Base-by-base conservation (phyloP, 2,797 vertebrate species). In the Pangasius krempfi region DNA sequence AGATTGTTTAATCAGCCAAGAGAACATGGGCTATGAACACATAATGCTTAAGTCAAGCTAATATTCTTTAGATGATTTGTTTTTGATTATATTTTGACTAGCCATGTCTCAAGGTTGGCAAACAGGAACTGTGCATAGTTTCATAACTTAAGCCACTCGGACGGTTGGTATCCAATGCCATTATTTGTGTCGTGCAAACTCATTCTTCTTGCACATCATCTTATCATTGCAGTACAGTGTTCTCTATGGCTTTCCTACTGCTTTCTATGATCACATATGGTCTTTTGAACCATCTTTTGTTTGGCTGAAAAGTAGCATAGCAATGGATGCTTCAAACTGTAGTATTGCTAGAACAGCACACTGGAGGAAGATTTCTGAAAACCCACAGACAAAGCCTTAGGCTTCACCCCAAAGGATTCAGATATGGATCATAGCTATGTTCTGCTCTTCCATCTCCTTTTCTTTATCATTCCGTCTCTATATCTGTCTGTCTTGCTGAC, bases 21-120 rank as follows among this genome's bases (percentile, higher is more conserved):
- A 81, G 56, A 86, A 73, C 20, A 58, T 52, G 66, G 78, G 88
- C 79, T 78, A 30, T 16, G 82, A 90, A 89, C 78, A 86, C 88
- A 84, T 73, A 68, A 64, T 30, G 73, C 82, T 89, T 79, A 89
- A 64, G 66, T 84, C 90, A 80, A n/a, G 62, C 50, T 76, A 86
- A 83, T 82, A 79, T 72, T 50, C 58, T 72, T 73, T 37, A 85
- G 64, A 62, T 44, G 33, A 68, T 87, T 89, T 87, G 75, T 73
- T 83, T 84, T 79, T 62, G 82, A 87, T 87, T 79, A 88, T 86
- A 79, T 68, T 86, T 78, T 40, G 40, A 84, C 58, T 84, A 66
- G 40, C 58, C 64, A 47, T 58, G 79, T 54, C 50, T 87, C 64
- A 81, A 50, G 40, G 20, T 85, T 68, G 75, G 62, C 54, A 60